phyloP scores from a whole-genome alignment of 1,140 invertebrate species.

The Holcopasites calliopsidis region DNA sequence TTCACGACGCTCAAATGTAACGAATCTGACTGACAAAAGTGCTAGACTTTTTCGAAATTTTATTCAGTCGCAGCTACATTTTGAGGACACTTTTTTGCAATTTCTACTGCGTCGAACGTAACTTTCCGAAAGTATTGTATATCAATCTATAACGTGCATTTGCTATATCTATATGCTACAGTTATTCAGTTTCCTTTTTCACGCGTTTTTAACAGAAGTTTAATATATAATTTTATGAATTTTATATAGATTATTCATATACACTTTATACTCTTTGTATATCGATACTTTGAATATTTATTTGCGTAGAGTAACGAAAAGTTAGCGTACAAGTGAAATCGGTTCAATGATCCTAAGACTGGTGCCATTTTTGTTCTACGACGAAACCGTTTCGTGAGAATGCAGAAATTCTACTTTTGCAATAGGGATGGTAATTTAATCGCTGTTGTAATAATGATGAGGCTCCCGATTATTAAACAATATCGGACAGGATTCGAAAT shows the following conservation, averaged over 20 bases:
- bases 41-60: conserved; percentile 21
- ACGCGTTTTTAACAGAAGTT: neutral
- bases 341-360: conserved; percentile 31
- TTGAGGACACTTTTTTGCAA: conserved; percentile 1
- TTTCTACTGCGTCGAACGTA: neutral
- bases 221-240: conserved; percentile 17
- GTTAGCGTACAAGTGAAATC: conserved; percentile 7
- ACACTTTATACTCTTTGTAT: conserved; percentile 24
- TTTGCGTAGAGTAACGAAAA: conserved; percentile 1
- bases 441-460: conserved; percentile 11
- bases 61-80: conserved; percentile 5
- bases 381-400: neutral
- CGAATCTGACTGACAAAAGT: conserved; percentile 19
- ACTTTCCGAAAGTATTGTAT: conserved; percentile 6
- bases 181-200: conserved; percentile 13
- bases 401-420: neutral
- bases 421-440: conserved; percentile 32
- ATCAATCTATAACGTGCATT: neutral
- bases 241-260: conserved; percentile 39
- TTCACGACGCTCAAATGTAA: conserved; percentile 16
- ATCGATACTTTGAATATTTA: neutral
- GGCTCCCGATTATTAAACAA: conserved; percentile 26
- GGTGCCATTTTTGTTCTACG: conserved; percentile 38
- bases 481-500: conserved; percentile 26
- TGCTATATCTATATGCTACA: neutral